Base-by-base conservation (phyloP, 2,113 vertebrate genomes). In the Tenebrosternarchus preto region DNA sequence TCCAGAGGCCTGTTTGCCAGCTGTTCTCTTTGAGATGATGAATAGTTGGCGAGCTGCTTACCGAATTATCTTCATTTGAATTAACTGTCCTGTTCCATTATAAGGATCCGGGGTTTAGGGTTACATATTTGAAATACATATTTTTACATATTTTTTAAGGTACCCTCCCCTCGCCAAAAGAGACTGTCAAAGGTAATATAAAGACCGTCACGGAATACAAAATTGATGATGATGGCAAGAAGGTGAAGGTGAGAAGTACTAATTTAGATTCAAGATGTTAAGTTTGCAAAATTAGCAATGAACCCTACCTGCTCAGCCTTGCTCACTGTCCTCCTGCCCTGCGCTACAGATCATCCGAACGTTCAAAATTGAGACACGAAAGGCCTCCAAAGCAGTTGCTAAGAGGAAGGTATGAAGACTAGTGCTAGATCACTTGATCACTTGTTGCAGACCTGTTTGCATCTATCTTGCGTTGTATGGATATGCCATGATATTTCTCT, bases 341-440 rank as follows among this genome's bases (percentile, higher is more conserved):
- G 1, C n/a, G n/a, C n/a, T 36, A 0, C 88, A 98, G 97, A 99
- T 99, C 82, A 87, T 98, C 63, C 93, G 97, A 2, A 99, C 96
- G 1, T 97, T 98, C 89, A 95, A 96, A 80, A 97, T 99, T 0
- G 96, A 99, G 87, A 98, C 93, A 0, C 93, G 96, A 31, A 99
- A 99, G 85, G 97, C 97, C 0, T 98, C 97, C 0, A 99, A 99
- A 90, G 97, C 96, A 3, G 95, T 99, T 64, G 97, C 97, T 0
- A 93, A 95, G 39, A 93, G 97, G 83, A 99, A 99, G 95, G 97
- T 97, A 70, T 25, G 90, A 16, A 50, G 39, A 46, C 5, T 2
- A 43, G 11, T 43, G 39, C 39, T 43, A 43, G 1, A 43, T 9
- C 39, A 43, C 43, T 50, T 50, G 2, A 50, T 15, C 43, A 50